Conservation (phyloP, 1,140 invertebrate species). For the Limonius californicus region DNA sequence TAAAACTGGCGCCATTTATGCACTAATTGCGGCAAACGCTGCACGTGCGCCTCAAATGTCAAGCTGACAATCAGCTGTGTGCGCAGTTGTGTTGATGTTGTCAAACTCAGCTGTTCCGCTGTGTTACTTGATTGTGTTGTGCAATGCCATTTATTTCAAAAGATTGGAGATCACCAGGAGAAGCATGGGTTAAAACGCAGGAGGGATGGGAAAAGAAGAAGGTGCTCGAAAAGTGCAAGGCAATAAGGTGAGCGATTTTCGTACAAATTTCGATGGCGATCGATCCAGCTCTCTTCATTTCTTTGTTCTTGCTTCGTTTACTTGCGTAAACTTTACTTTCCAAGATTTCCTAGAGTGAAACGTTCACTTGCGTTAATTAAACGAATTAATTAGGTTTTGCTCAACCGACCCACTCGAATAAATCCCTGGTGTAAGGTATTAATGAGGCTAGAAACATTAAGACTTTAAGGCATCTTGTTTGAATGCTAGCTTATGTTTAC, state of each 20-base stretch:
- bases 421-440: background rate
- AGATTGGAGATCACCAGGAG: conserved; percentile 92
- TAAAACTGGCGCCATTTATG: too few relatives aligned
- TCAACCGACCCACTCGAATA: too few relatives aligned
- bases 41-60: background rate
- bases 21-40: too few relatives aligned
- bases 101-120: conserved; percentile 15
- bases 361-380: background rate
- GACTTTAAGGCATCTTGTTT: background rate
- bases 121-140: conserved; percentile 17
- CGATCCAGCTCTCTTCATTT: conserved; percentile 15
- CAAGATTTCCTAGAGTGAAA: background rate
- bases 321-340: conserved; percentile 4
- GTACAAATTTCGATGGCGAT: background rate
- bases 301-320: conserved; percentile 50
- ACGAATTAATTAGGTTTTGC: too few relatives aligned
- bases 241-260: conserved; percentile 37
- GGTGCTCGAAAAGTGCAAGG: conserved; percentile 67
- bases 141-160: conserved; percentile 93
- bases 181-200: conserved; percentile 96
- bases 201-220: conserved; percentile 96
- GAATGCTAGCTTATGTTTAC: background rate
- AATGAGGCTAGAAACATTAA: too few relatives aligned
- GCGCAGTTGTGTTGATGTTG: conserved; percentile 12
- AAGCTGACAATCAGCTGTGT: background rate